phyloP scores from a whole-genome alignment of 1,140 invertebrate species.

The Drosophila tropicalis region DNA sequence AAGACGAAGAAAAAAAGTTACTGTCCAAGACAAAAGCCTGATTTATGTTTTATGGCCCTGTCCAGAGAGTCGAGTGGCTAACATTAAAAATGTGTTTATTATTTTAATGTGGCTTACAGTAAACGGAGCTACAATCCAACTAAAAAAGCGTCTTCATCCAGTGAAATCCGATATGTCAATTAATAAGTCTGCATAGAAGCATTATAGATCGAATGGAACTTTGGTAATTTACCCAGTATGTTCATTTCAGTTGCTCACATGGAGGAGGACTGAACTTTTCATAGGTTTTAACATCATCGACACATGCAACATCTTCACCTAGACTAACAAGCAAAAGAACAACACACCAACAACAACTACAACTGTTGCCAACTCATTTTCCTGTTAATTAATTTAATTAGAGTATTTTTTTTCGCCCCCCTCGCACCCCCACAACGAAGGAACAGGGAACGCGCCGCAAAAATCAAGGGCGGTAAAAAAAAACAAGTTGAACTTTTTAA shows the following conservation, averaged over 20 bases:
- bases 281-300: background rate
- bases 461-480: constrained; percentile 6
- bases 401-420: constrained; percentile 31
- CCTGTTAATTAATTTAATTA: constrained; percentile 79
- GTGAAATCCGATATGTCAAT: background rate
- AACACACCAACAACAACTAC: constrained; percentile 31
- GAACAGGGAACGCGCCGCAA: background rate
- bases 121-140: constrained; percentile 31
- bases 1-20: constrained; percentile 45
- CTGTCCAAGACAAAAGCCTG: constrained; percentile 59
- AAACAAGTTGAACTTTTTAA: constrained; percentile 68
- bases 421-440: background rate
- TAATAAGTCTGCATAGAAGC: background rate
- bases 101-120: constrained; percentile 56
- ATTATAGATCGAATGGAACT: too few species aligned
- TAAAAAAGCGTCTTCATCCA: constrained; percentile 8
- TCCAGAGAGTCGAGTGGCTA: constrained; percentile 23
- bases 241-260: background rate
- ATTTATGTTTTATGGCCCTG: constrained; percentile 63
- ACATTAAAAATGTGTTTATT: constrained; percentile 70
- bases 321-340: constrained; percentile 20
- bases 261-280: background rate
- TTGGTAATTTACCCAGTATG: background rate
- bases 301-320: constrained; percentile 45
- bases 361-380: constrained; percentile 73